Conservation (phyloP, 2,113 vertebrate species). For the Planiliza haematocheilus region DNA sequence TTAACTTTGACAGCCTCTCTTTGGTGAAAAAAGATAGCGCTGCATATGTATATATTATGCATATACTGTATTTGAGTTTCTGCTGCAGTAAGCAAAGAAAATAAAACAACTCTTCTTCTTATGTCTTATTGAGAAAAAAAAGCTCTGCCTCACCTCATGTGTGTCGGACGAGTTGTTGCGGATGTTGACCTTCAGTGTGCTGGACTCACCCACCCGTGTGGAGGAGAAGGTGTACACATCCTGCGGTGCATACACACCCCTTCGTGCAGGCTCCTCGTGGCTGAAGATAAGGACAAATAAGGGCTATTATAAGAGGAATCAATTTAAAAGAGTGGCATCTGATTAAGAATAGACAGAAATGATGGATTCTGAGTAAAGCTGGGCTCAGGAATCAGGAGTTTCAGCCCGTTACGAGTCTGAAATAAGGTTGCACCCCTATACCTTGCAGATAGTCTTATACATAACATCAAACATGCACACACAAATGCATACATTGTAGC, state of each 20-base stretch:
- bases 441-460: too few relatives aligned
- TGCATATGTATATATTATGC: slow-evolving; percentile 15
- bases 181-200: slow-evolving; percentile 90
- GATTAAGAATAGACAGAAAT: too few relatives aligned
- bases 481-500: too few relatives aligned
- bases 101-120: not conserved
- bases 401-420: too few relatives aligned
- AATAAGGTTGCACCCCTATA: too few relatives aligned
- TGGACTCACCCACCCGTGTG: slow-evolving; percentile 86
- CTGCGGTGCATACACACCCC: slow-evolving; percentile 89
- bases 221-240: slow-evolving; percentile 87
- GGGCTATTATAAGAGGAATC: not conserved
- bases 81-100: slow-evolving; percentile 23
- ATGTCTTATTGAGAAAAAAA: slow-evolving; percentile 6
- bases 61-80: slow-evolving; percentile 21
- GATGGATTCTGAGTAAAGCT: too few relatives aligned
- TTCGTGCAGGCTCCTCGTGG: slow-evolving; percentile 69
- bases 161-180: slow-evolving; percentile 88
- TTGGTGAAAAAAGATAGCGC: slow-evolving; percentile 1
- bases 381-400: too few relatives aligned
- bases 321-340: too few relatives aligned
- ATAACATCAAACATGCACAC: too few relatives aligned
- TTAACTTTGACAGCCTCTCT: not conserved
- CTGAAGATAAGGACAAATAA: slow-evolving; percentile 68
- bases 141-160: slow-evolving; percentile 84